These are phyloP conservation scores for Tigriopus japonicus DNA, from an alignment of 1,140 invertebrate genomes.

Conservation along the genomic window DNA sequence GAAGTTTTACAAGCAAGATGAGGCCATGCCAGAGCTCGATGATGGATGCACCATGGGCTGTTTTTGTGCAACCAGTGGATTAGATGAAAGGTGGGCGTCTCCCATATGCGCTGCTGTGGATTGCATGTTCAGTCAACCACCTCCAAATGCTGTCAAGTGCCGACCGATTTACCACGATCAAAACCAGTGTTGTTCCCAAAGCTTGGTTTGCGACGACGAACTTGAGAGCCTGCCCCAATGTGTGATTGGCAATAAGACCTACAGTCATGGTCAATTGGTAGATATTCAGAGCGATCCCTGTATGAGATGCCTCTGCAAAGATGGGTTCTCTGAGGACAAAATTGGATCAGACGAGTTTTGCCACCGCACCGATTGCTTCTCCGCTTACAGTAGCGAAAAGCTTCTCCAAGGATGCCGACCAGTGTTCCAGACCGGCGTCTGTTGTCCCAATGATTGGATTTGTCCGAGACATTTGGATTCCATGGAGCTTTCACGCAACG, in stretches of 20 bases:
- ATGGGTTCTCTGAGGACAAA: no score
- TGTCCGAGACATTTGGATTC: background rate
- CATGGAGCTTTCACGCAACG: no score
- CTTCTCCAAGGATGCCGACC: conserved; percentile 2
- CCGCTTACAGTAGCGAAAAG: background rate
- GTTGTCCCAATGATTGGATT: conserved; percentile 12
- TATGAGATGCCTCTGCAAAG: background rate
- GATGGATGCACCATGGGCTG: background rate
- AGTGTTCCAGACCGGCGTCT: background rate
- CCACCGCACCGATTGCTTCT: no score
- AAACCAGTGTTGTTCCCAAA: background rate
- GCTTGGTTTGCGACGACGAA: background rate
- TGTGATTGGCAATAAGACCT: background rate
- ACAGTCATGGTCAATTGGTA: no score
- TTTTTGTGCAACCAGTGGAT: background rate
- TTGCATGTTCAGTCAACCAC: no score
- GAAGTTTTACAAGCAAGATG: background rate
- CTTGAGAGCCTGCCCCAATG: background rate
- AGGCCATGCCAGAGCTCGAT: background rate
- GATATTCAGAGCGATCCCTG: background rate
- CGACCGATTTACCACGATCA: background rate
- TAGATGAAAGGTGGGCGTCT: no score
- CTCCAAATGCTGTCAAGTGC: background rate
- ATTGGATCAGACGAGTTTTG: no score
- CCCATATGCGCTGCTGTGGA: no score